Conservation (phyloP, 2,888 invertebrate species). For the Crocallis elinguaria region DNA sequence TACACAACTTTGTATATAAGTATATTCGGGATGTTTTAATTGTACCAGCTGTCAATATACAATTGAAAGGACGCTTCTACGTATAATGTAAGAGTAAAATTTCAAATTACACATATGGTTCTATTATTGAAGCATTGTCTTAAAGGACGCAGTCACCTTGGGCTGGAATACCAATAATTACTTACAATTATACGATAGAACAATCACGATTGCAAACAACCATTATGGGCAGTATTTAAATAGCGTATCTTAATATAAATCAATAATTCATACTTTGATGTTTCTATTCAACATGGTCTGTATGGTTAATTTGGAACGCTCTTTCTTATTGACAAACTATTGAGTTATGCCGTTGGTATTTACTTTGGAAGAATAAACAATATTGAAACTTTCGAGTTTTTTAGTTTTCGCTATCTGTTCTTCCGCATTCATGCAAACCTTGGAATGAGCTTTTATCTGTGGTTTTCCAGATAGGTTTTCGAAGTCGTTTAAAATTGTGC, state of each 20-base stretch:
- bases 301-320: constrained; percentile 4
- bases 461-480: too few species aligned
- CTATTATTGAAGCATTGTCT: constrained; percentile 37
- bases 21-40: constrained; percentile 39
- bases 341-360: neutral
- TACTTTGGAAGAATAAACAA: too few species aligned
- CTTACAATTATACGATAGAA: constrained; percentile 49
- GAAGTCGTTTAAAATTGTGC: too few species aligned
- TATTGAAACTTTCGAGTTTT: too few species aligned
- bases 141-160: constrained; percentile 60
- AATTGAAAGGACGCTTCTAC: constrained; percentile 21
- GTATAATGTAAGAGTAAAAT: constrained; percentile 34
- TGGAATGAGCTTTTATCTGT: too few species aligned
- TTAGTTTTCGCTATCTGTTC: too few species aligned
- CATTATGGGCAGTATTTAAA: constrained; percentile 19
- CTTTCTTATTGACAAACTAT: neutral
- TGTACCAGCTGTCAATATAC: constrained; percentile 29
- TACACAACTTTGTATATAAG: constrained; percentile 2
- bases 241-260: constrained; percentile 23
- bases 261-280: constrained; percentile 10
- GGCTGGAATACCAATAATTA: constrained; percentile 55
- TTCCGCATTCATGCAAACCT: too few species aligned
- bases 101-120: constrained; percentile 50
- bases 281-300: constrained; percentile 3
- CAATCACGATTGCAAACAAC: constrained; percentile 45